These are phyloP conservation scores for Geotria australis DNA, from an alignment of 2,797 vertebrate genomes.

Conservation along the genomic window DNA sequence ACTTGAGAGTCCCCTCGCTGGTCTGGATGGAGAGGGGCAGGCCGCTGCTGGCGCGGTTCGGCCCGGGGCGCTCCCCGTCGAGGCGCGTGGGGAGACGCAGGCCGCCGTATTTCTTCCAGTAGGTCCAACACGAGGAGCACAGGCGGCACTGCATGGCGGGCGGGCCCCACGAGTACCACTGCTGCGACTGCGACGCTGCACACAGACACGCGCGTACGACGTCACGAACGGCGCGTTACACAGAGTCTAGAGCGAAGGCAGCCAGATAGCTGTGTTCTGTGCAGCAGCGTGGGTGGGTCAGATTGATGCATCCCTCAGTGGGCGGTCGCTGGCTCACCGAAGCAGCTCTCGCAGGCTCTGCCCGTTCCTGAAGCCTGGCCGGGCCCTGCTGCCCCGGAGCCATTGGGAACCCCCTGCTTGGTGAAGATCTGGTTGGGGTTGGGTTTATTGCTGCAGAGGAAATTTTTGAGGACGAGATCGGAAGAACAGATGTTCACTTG, in stretches of 20 bases:
- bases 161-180: slow-evolving; percentile 99
- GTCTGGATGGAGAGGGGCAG: not conserved
- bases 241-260: too few species aligned
- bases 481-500: too few species aligned
- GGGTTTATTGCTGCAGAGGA: slow-evolving; percentile 58
- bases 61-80: slow-evolving; percentile 77
- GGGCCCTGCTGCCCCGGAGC: slow-evolving; percentile 42
- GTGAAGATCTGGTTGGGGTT: slow-evolving; percentile 79
- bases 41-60: slow-evolving; percentile 41
- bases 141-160: slow-evolving; percentile 96
- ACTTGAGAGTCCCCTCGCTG: not conserved
- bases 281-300: too few species aligned
- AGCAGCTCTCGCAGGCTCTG: slow-evolving; percentile 82
- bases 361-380: slow-evolving; percentile 29
- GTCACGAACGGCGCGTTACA: too few species aligned
- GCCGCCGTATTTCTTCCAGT: slow-evolving; percentile 97
- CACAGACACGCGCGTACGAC: slow-evolving; percentile 4
- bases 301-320: too few species aligned
- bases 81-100: slow-evolving; percentile 90
- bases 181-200: slow-evolving; percentile 74
- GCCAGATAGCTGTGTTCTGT: too few species aligned
- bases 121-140: slow-evolving; percentile 84
- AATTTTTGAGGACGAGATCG: slow-evolving; percentile 3
- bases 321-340: slow-evolving; percentile 27
- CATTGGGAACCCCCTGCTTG: slow-evolving; percentile 61